phyloP scores from a whole-genome alignment of 2,113 vertebrate species.

The Myrmecobius fasciatus region DNA sequence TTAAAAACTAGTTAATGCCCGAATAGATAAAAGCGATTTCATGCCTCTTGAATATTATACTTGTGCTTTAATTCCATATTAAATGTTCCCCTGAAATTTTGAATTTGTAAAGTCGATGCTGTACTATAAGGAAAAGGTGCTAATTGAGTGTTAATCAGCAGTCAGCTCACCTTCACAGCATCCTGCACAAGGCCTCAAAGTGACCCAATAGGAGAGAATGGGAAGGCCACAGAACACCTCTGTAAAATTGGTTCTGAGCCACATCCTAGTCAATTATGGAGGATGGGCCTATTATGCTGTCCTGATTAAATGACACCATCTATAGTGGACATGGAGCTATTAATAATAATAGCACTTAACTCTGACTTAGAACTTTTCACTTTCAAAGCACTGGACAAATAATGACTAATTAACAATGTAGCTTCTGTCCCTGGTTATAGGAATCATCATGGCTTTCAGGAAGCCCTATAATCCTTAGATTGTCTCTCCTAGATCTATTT shows the following conservation, averaged over 20 bases:
- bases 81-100: slow-evolving; percentile 80
- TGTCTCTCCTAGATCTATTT: no score
- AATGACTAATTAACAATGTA: slow-evolving; percentile 53
- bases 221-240: slow-evolving; percentile 76
- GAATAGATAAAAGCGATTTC: slow-evolving; percentile 80
- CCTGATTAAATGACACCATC: slow-evolving; percentile 76
- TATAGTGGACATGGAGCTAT: slow-evolving; percentile 52
- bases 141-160: slow-evolving; percentile 86
- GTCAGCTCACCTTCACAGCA: slow-evolving; percentile 76
- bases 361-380: slow-evolving; percentile 42
- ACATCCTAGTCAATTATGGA: slow-evolving; percentile 76
- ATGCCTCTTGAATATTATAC: slow-evolving; percentile 78
- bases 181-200: slow-evolving; percentile 74
- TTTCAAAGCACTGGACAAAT: slow-evolving; percentile 64
- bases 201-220: slow-evolving; percentile 79
- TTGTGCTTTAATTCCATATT: slow-evolving; percentile 78
- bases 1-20: slow-evolving; percentile 79
- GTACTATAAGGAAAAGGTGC: slow-evolving; percentile 79
- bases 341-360: slow-evolving; percentile 75
- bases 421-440: slow-evolving; percentile 32
- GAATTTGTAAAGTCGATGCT: slow-evolving; percentile 80
- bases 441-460: no score
- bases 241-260: slow-evolving; percentile 65
- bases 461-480: no score
- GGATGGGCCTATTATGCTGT: slow-evolving; percentile 77